Conservation (phyloP, 2,797 vertebrate genomes). For the Heteromormyrus szaboi region DNA sequence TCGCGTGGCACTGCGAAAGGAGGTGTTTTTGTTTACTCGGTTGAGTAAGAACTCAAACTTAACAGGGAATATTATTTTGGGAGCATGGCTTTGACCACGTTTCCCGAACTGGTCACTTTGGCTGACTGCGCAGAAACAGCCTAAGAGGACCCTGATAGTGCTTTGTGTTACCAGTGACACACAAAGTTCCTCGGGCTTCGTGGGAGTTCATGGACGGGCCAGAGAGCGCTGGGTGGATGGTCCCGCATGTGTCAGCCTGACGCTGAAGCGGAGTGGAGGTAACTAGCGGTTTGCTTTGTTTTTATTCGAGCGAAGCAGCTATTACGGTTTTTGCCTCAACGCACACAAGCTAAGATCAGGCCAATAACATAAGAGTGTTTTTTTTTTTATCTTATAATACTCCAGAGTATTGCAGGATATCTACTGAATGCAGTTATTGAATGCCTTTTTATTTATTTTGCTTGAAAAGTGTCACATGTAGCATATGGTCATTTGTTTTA, state of each 20-base stretch:
- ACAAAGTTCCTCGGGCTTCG: not conserved
- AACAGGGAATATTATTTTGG: not conserved
- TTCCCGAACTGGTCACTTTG: not conserved
- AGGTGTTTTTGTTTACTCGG: not conserved
- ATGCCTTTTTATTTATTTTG: not conserved
- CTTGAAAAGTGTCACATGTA: not conserved
- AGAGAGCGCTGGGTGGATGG: not conserved
- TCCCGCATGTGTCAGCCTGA: not conserved
- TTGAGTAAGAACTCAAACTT: not conserved
- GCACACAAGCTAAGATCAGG: not conserved
- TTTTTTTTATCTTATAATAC: not conserved
- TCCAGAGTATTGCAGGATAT: not conserved
- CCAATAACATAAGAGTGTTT: not conserved
- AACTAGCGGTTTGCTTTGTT: not conserved
- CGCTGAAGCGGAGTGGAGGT: not conserved
- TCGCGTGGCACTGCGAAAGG: not conserved
- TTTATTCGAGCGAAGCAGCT: not conserved
- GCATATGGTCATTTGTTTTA: not conserved
- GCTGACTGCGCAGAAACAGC: not conserved
- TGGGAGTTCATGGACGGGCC: not conserved
- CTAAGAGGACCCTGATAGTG: not conserved
- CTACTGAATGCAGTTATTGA: not conserved
- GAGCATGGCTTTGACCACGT: not conserved
- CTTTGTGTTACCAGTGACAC: not conserved
- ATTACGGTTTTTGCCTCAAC: not conserved